A percentile compares a stretch with the other conserved stretches of the same genome.
Evolutionary conservation across 2,113 vertebrate genomes (phyloP).

Genomic region (Craseonycteris thonglongyai): DNA sequence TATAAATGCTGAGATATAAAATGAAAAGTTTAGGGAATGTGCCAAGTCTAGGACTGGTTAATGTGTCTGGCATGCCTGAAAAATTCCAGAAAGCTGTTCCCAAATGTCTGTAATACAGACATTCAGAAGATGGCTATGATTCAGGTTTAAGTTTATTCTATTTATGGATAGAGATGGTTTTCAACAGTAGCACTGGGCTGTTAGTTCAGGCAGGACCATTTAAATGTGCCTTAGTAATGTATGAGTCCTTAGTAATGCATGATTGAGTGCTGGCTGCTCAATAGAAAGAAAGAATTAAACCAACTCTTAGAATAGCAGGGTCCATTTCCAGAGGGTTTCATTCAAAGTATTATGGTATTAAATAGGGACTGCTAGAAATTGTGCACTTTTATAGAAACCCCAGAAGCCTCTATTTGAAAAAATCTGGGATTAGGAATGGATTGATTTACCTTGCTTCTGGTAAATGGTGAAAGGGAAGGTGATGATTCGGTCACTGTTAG

Average conservation of each 20-base stretch:
- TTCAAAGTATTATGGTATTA: neutral
- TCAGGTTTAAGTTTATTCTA: neutral
- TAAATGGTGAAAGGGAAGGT: neutral
- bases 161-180: neutral
- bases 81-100: neutral
- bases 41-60: neutral
- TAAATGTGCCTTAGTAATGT: neutral
- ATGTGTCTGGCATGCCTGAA: neutral
- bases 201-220: neutral
- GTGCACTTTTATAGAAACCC: constrained; percentile 11
- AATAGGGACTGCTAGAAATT: neutral
- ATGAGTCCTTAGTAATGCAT: neutral
- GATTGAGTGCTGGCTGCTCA: neutral
- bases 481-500: neutral
- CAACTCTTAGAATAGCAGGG: neutral
- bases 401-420: constrained; percentile 15
- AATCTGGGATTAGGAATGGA: neutral
- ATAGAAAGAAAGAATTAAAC: constrained; percentile 27
- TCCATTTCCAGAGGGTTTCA: constrained; percentile 28
- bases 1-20: neutral
- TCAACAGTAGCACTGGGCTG: neutral
- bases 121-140: neutral
- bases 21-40: neutral
- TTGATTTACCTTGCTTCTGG: neutral
- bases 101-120: neutral